Conservation (phyloP, 2,113 vertebrate genomes). For the Indicator indicator region DNA sequence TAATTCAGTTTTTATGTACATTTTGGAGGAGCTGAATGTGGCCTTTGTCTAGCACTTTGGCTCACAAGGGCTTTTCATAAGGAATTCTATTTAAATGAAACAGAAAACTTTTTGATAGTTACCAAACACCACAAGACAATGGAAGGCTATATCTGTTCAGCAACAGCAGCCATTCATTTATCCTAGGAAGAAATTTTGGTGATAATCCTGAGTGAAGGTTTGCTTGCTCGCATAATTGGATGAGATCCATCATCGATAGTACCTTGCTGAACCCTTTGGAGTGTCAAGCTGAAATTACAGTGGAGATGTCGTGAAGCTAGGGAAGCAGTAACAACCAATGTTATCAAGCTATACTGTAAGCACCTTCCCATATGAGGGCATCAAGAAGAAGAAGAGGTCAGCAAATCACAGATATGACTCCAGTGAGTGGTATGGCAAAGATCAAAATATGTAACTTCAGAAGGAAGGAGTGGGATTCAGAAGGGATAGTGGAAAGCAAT, state of each 20-base stretch:
- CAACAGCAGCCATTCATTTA: constrained; percentile 36
- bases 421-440: neutral
- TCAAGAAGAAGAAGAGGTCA: neutral
- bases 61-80: constrained; percentile 60
- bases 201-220: constrained; percentile 65
- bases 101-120: constrained; percentile 68
- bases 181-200: constrained; percentile 50
- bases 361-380: neutral
- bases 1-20: constrained; percentile 49
- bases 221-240: constrained; percentile 47
- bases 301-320: neutral
- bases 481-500: neutral
- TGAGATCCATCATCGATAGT: constrained; percentile 41
- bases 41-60: constrained; percentile 54
- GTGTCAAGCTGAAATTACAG: constrained; percentile 50
- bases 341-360: neutral
- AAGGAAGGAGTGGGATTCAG: neutral
- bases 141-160: constrained; percentile 48
- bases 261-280: constrained; percentile 50
- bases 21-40: constrained; percentile 54
- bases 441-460: neutral
- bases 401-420: neutral
- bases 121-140: constrained; percentile 53
- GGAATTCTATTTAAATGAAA: constrained; percentile 47
- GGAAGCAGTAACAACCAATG: neutral